phyloP scores from a whole-genome alignment of 2,888 invertebrate species.

The Drosophila niveifrons region DNA sequence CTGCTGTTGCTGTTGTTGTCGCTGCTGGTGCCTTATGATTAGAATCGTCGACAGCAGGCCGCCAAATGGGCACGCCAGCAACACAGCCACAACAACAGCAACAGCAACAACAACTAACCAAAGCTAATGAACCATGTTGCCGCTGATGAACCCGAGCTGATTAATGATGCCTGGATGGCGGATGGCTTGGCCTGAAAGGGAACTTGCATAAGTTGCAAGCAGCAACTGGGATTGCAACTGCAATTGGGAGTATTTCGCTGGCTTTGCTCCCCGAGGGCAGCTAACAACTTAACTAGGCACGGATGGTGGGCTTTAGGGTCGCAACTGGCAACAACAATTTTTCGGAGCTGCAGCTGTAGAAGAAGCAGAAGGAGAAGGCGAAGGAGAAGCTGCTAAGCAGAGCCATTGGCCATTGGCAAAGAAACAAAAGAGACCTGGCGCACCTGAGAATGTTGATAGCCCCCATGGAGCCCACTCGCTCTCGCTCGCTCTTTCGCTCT shows the following conservation, averaged over 20 bases:
- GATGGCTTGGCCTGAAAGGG: conserved; percentile 23
- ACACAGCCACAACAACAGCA: conserved; percentile 40
- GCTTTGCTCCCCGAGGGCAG: conserved; percentile 59
- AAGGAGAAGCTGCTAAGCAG: conserved; percentile 35
- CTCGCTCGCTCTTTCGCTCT: conserved; percentile 20
- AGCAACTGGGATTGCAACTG: conserved; percentile 16
- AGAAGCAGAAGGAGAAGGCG: conserved; percentile 18
- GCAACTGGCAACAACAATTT: conserved; percentile 57
- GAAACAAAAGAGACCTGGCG: conserved; percentile 75
- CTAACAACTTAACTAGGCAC: conserved; percentile 81
- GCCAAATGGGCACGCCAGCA: conserved; percentile 66
- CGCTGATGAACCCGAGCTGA: conserved; percentile 80
- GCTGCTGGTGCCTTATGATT: conserved; percentile 78
- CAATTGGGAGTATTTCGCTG: conserved; percentile 34
- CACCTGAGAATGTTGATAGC: conserved; percentile 85
- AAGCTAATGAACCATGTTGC: conserved; percentile 82
- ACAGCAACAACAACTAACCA: conserved; percentile 62
- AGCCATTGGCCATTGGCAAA: conserved; percentile 57
- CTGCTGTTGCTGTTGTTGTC: conserved; percentile 32
- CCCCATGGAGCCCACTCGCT: conserved; percentile 65
- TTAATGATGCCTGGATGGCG: conserved; percentile 67
- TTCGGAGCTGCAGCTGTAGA: conserved; percentile 63
- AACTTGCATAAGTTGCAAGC: conserved; percentile 36
- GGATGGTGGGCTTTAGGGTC: conserved; percentile 73
- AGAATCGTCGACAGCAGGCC: conserved; percentile 76